Percentiles rank a stretch among this genome's conserved stretches.
These are phyloP conservation scores for Rhyacophila brunnea DNA, from an alignment of 1,140 invertebrate species.

Conservation along the genomic window DNA sequence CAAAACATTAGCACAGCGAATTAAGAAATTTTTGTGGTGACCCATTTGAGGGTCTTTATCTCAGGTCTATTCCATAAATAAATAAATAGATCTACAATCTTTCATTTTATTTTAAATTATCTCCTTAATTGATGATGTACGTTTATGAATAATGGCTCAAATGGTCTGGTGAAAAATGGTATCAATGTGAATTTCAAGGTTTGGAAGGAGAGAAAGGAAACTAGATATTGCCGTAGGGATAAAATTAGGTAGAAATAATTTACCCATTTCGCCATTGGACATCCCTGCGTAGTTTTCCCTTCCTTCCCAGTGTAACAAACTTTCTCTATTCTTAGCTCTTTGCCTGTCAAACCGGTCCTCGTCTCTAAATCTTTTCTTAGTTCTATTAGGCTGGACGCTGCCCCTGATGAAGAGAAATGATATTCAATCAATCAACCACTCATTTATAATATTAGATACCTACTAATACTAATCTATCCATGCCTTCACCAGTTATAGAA, in stretches of 20 bases:
- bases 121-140: too few relatives aligned
- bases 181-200: neutral
- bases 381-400: conserved; percentile 73
- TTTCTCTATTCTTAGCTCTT: conserved; percentile 89
- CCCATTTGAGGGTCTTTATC: too few relatives aligned
- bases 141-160: too few relatives aligned
- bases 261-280: conserved; percentile 97
- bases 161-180: neutral
- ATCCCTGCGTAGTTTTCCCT: conserved; percentile 93
- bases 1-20: too few relatives aligned
- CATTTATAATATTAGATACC: too few relatives aligned
- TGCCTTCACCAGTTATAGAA: too few relatives aligned
- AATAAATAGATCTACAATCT: too few relatives aligned
- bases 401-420: conserved; percentile 50
- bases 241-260: neutral
- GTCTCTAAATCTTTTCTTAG: conserved; percentile 82
- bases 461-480: too few relatives aligned
- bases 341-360: conserved; percentile 80
- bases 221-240: neutral
- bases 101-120: too few relatives aligned
- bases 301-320: conserved; percentile 94
- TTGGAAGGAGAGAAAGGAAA: neutral
- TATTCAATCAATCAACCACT: too few relatives aligned
- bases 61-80: too few relatives aligned
- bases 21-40: too few relatives aligned